Base-by-base conservation (phyloP, 2,797 vertebrate genomes). In the Brotula barbata region DNA sequence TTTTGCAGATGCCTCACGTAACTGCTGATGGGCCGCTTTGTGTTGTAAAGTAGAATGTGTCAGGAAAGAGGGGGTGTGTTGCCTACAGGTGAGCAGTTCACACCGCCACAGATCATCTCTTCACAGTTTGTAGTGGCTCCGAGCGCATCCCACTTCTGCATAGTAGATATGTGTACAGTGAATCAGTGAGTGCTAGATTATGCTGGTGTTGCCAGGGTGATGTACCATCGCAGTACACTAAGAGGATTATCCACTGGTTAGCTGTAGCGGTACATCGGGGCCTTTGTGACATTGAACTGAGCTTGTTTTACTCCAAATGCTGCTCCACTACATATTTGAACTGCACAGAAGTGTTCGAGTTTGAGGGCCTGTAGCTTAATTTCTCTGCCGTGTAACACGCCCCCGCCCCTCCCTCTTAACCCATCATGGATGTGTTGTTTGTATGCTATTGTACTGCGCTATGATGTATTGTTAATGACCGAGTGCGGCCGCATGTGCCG, bases 381-480 rank as follows among this genome's bases (percentile, higher is more conserved):
- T 67, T 72, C 44, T 57, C 49, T 40, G 54, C 14, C 9, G 2
- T 43, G 21, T 75, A 49, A 56, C 22, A 2, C 64, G 50, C 47
- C 17, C 34, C 47, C 49, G 59, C 51, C 70, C 46, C 58, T 45
- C n/a, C 56, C 36, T 68, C n/a, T n/a, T n/a, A n/a, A n/a, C 47
- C 65, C 44, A 49, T 58, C 48, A 51, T 63, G 74, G 58, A 58
- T 51, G 71, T 80, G 58, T 36, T 8, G 61, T 66, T 71, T 85
- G 83, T 57, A 44, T 58, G 64, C 41, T 55, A 54, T 65, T 76
- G 73, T 66, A n/a, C 80, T 75, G 78, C 63, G 13, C 55, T 71
- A 64, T 73, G 71, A 85, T 88, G 78, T 77, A 83, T 85, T 87
- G 86, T 82, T 85, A 82, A 87, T 84, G 83, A 80, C 68, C 22